Base-by-base conservation (phyloP, 2,797 vertebrate genomes). In the Channa striata region DNA sequence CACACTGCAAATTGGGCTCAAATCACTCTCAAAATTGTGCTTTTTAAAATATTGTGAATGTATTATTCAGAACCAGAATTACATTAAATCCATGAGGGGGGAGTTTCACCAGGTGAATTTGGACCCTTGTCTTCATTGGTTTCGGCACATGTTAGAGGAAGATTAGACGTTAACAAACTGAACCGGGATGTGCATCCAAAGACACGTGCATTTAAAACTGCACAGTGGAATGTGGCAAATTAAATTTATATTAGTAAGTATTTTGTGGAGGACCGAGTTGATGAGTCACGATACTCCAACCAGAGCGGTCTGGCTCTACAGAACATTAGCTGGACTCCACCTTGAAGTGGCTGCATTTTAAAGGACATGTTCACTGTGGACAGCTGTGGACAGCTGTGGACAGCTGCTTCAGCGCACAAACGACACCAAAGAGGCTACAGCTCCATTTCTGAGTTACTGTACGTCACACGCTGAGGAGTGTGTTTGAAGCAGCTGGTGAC, bases 241-340 rank as follows among this genome's bases (percentile, higher is more conserved):
- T 8, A 50, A 48, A 59, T 44, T 11, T 48, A 20, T n/a, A 30
- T 49, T 34, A 59, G 11, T 1, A 56, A 54, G 34, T 30, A 48
- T 72, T 72, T 59, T 39, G 56, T 20, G 46, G 57, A 34, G 47
- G 40, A 49, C 13, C 30, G 59, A 59, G 21, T 83, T 84, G 80
- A 88, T 89, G 83, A 91, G 48, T 84, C 80, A 77, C 83, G 72
- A 82, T 79, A 50, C 74, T 77, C 65, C 54, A 36, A 70, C 61
- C 72, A 52, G 65, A 54, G 1, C 59, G 77, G 53, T 73, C 63
- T 73, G 66, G 62, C 59, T 82, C 52, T 37, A 40, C 40, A 17
- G 40, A 8, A 34, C 62, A 74, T 67, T 71, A 78, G 57, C 47
- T 57, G 57, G 39, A 67, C 68, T 74, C 56, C 16, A 19, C 54